Conservation (phyloP, 2,888 invertebrate species). For the Synanthedon andrenaeformis region DNA sequence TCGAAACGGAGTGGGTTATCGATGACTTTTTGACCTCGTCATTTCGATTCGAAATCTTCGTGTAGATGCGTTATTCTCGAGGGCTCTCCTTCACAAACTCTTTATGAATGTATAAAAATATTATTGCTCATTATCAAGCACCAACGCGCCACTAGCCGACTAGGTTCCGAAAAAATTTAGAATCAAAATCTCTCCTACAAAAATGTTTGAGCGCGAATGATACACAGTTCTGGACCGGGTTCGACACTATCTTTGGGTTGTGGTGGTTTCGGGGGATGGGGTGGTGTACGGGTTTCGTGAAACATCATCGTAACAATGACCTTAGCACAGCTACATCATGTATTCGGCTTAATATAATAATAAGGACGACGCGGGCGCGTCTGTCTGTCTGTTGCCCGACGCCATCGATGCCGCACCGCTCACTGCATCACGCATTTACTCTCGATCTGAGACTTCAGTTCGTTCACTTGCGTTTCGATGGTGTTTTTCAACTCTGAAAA, state of each 20-base stretch:
- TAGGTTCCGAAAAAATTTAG: constrained; percentile 57
- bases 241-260: constrained; percentile 13
- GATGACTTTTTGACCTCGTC: constrained; percentile 53
- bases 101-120: constrained; percentile 70
- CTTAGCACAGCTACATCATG: constrained; percentile 67
- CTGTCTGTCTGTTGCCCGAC: constrained; percentile 1
- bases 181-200: constrained; percentile 54
- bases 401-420: constrained; percentile 30
- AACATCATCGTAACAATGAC: constrained; percentile 44
- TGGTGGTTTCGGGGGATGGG: constrained; percentile 18
- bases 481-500: constrained; percentile 96
- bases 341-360: constrained; percentile 40
- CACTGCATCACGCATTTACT: constrained; percentile 97
- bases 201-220: constrained; percentile 53
- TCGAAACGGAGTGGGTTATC: constrained; percentile 1
- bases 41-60: constrained; percentile 13
- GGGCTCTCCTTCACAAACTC: constrained; percentile 44
- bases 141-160: constrained; percentile 67
- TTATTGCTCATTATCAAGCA: constrained; percentile 70
- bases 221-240: constrained; percentile 33
- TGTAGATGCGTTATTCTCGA: constrained; percentile 20
- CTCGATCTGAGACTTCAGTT: constrained; percentile 96
- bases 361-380: constrained; percentile 11
- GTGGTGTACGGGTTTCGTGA: constrained; percentile 30
- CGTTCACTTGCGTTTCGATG: constrained; percentile 96